Evolutionary conservation across 2,113 vertebrate species (phyloP).

Genomic region (Manacus vitellinus): DNA sequence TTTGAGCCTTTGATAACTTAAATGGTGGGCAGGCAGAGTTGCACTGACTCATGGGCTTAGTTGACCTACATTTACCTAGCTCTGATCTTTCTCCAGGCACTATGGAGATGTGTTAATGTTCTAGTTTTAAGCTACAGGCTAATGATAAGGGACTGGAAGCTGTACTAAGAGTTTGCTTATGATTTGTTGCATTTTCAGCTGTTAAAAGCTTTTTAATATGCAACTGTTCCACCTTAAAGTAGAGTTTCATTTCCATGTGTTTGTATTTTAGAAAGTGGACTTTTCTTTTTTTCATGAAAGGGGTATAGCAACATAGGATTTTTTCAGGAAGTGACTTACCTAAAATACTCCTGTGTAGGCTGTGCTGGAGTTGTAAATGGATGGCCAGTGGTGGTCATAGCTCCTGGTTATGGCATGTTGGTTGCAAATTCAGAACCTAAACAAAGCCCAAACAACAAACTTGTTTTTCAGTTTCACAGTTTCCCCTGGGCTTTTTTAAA

Average conservation of each 20-base stretch:
- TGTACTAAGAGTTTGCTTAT: not conserved
- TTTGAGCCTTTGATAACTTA: constrained; percentile 33
- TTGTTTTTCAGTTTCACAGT: not conserved
- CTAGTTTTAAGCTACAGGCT: constrained; percentile 24
- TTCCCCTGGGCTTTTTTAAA: not conserved
- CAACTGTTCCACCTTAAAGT: not conserved
- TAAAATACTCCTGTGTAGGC: not conserved
- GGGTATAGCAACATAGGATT: not conserved
- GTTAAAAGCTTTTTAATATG: not conserved
- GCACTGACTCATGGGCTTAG: constrained; percentile 45
- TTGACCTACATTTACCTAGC: constrained; percentile 62
- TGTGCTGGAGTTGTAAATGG: not conserved
- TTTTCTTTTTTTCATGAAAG: not conserved
- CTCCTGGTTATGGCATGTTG: not conserved
- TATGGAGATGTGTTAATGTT: not conserved
- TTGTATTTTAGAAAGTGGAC: not conserved
- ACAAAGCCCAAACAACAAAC: not conserved
- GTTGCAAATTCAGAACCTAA: not conserved
- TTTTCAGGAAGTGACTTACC: not conserved
- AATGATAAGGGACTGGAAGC: not conserved
- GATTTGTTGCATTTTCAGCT: not conserved
- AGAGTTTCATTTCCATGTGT: not conserved
- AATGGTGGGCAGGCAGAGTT: constrained; percentile 25
- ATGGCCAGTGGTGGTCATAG: not conserved
- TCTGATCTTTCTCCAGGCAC: constrained; percentile 38